Evolutionary conservation across 2,888 invertebrate genomes (phyloP), one percentile per base, ranked within the genome.

Genomic region (Ochropleura leucogaster): DNA sequence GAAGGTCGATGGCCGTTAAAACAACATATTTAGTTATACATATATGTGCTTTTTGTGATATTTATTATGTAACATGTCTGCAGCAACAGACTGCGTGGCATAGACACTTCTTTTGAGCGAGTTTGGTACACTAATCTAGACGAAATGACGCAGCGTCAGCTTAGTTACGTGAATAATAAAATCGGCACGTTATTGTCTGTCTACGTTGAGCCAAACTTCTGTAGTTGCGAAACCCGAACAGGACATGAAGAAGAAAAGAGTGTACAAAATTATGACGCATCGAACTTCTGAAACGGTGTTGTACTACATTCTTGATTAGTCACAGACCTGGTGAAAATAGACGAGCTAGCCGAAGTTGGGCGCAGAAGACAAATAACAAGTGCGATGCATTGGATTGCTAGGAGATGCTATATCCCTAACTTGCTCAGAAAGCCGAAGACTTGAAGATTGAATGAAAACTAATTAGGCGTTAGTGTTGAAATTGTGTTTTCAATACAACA

Each of bases 1-100:
- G 65, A 72, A 74, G 82, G 78, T 83, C 78, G 68, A 76, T 72
- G 74, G 63, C 80, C 80, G 74, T 68, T 65, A 73, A 70, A 80
- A 82, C 72, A 79, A 71, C 73, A 76, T 79, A 79, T 79, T 78
- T 65, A 44, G 57, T 55, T 72, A 77, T 68, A 79, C 57, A 74
- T 3, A 49, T 80, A 44, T 82, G 74, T 78, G 60, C 76, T 80
- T 78, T 84, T 84, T 83, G 80, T 77, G 40, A 68, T 68, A 74
- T 63, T 44, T 18, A 70, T 93, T 90, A 90, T 74, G 73, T 88
- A 91, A 93, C 77, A 57, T 81, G 90, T 91, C 89, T 92, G 85
- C 80, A 77, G 68, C 62, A 57, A 82, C 89, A 93, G 94, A 93
- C 93, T 86, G 93, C 91, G 80, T 81, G 93, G 88, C 92, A 90